Conservation (phyloP, 2,797 vertebrate species). For the Crenichthys baileyi region DNA sequence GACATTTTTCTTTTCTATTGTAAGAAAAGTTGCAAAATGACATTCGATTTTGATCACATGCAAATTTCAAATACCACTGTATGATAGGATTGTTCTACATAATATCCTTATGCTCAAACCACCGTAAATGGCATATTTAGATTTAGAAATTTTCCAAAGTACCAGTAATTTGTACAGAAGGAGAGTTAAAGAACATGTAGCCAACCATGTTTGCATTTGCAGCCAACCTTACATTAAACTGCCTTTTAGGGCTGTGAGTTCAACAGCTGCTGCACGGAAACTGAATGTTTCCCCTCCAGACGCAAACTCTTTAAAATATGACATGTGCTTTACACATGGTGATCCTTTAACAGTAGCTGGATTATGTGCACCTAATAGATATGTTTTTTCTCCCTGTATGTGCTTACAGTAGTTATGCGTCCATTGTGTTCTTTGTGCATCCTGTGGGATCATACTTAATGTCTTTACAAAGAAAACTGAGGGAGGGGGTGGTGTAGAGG, state of each 20-base stretch:
- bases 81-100: neutral
- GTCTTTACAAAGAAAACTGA: conserved; percentile 59
- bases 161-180: neutral
- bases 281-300: conserved; percentile 13
- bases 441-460: conserved; percentile 71
- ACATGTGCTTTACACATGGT: conserved; percentile 1
- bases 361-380: conserved; percentile 6
- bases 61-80: neutral
- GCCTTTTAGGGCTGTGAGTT: neutral
- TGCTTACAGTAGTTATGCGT: conserved; percentile 43
- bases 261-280: conserved; percentile 11
- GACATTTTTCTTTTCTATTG: neutral
- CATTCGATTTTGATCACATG: neutral
- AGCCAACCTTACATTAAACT: neutral
- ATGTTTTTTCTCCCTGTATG: neutral
- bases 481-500: conserved; percentile 23
- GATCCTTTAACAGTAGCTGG: conserved; percentile 7
- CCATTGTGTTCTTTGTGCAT: conserved; percentile 61
- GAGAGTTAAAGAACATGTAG: neutral
- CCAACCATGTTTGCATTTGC: neutral
- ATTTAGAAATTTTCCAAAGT: neutral
- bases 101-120: neutral
- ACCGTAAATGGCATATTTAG: neutral
- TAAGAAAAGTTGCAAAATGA: neutral
- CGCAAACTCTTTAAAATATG: conserved; percentile 7